These are phyloP conservation scores for Pardosa pseudoannulata DNA, from an alignment of 2,888 invertebrate genomes.

Conservation along the genomic window DNA sequence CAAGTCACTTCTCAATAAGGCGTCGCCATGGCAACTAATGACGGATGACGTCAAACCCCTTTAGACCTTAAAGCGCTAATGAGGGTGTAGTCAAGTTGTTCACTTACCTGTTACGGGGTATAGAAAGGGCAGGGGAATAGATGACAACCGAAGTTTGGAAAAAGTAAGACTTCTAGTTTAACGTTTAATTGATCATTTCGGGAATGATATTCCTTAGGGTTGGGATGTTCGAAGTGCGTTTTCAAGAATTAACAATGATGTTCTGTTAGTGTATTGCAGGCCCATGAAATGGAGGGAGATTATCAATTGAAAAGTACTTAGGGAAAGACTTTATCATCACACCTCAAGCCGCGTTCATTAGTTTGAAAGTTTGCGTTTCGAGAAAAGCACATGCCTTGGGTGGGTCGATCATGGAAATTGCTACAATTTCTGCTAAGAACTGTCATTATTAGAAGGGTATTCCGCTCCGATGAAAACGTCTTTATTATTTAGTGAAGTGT, in stretches of 20 bases:
- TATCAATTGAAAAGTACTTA: neutral
- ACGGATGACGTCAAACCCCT: constrained; percentile 59
- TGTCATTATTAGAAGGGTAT: no score
- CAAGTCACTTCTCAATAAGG: constrained; percentile 53
- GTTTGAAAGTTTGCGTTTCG: no score
- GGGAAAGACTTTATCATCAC: neutral
- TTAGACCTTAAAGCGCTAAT: constrained; percentile 71
- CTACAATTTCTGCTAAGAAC: no score
- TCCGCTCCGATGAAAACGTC: no score
- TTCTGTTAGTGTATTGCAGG: neutral
- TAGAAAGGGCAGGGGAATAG: neutral
- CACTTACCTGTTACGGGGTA: constrained; percentile 21
- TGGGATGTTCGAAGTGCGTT: neutral
- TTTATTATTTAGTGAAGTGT: no score
- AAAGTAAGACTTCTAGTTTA: constrained; percentile 24
- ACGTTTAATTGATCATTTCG: constrained; percentile 66
- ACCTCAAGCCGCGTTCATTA: neutral
- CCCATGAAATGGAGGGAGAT: neutral
- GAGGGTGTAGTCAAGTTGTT: constrained; percentile 39
- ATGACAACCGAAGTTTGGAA: neutral
- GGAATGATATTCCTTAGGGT: constrained; percentile 29
- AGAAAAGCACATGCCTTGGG: no score
- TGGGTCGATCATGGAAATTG: no score
- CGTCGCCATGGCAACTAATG: constrained; percentile 69
- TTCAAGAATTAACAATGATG: constrained; percentile 9